Evolutionary conservation across 2,797 vertebrate species (phyloP), one percentile per base, ranked within the genome.

Genomic region (Sebastes matsubarae): DNA sequence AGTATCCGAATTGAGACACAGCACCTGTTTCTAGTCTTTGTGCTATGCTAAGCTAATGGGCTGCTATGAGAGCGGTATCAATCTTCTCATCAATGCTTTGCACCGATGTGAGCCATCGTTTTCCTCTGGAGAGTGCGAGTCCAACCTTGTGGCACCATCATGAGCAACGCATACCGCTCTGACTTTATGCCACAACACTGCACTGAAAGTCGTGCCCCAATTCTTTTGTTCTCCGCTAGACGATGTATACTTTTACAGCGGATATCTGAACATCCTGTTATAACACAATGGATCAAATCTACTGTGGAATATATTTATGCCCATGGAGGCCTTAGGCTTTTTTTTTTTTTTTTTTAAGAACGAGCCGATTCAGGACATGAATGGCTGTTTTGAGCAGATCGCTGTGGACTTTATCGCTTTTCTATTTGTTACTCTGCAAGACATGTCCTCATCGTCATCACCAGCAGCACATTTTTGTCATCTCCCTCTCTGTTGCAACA

Each of bases 231-330:
- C n/a, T 24, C 67, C 4, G 16, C 52, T 6, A 13, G 6, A 64
- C n/a, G 0, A 71, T 64, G 20, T 29, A 42, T 42, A 64, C 42
- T 57, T 65, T n/a, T 32, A 24, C 25, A 63, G 46, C 30, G 2
- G 59, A 77, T 64, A 63, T 77, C 32, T 63, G 18, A 70, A 70
- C 46, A 63, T 70, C 70, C 63, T 72, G 55, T 72, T 22, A 52
- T n/a, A 60, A 78, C 60, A 65, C 57, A 61, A 29, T n/a, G 68
- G 59, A 24, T 71, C 68, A 72, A 27, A 59, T 55, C 58, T 22
- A 55, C 46, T 32, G 61, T 36, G 32, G n/a, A 36, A 36, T 46
- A 46, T 46, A 46, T 46, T 18, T 18, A 46, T 13, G 22, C 54
- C 54, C n/a, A 24, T 25, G 5, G 54, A 24, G 0, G 16, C 58